Base-by-base conservation (phyloP, 2,113 vertebrate genomes). In the Chaenogobius annularis region DNA sequence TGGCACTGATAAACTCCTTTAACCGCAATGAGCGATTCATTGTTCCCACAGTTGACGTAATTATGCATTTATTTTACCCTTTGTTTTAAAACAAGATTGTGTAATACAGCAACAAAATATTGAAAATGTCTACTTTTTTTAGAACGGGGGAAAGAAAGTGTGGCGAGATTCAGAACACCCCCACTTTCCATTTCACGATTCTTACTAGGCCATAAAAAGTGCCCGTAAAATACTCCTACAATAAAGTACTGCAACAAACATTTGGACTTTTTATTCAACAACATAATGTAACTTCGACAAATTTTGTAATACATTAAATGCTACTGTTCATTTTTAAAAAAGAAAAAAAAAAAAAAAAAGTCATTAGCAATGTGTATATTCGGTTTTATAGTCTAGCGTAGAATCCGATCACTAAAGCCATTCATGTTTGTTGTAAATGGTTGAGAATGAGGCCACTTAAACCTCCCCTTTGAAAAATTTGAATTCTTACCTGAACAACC, bases 371-470 rank as follows among this genome's bases (percentile, higher is more conserved):
- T 94, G 90, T 92, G 86, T 89, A 92, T 91, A 44, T 88, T 80
- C 77, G 56, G 91, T 87, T 78, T 77, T 74, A 93, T 87, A 94
- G 89, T 92, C 92, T 92, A 94, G 91, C 91, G 85, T 93, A 94
- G 90, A 93, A 93, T 84, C 92, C 89, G 90, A 66, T 91, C 91
- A 91, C 92, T 93, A 95, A 94, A 94, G 88, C 89, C 93, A 92
- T 90, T 95, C 90, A 90, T 90, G 77, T 87, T 88, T 78, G 92
- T 92, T 90, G 92, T 93, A 95, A 91, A 94, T 95, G 95, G 90
- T 92, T 40, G 88, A 95, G 92, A 95, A 95, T 91, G 91, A 94
- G 91, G 93, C 90, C 88, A 84, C 86, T 93, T 90, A 91, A 87
- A 64, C 72, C 78, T 77, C 67, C 75, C 80, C 83, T 68, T 26